Conservation (phyloP, 2,888 invertebrate genomes). For the Apoda limacodes region DNA sequence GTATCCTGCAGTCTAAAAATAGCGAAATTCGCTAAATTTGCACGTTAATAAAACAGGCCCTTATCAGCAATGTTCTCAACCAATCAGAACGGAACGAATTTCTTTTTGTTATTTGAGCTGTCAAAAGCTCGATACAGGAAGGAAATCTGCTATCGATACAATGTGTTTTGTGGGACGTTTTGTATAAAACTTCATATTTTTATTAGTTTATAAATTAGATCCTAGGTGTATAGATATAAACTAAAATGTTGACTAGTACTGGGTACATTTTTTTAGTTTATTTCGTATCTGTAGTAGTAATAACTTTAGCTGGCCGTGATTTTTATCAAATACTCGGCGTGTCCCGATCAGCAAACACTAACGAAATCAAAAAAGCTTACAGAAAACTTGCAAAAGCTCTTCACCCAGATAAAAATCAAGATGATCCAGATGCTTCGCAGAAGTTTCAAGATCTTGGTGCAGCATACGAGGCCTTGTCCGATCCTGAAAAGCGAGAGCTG, state of each 20-base stretch:
- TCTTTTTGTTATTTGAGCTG: conserved; percentile 28
- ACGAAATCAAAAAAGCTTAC: conserved; percentile 98
- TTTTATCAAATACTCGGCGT: conserved; percentile 95
- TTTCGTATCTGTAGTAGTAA: conserved; percentile 42
- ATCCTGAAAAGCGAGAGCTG: conserved; percentile 90
- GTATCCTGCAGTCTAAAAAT: no score
- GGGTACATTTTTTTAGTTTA: conserved; percentile 48
- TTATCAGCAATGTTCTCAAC: conserved; percentile 17
- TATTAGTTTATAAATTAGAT: no score
- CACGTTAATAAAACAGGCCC: no score
- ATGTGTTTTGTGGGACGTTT: no score
- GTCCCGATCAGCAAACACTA: conserved; percentile 84
- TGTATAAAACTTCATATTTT: no score
- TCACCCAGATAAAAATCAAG: conserved; percentile 97
- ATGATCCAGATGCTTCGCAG: conserved; percentile 91
- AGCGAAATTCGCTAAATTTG: no score
- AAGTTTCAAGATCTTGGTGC: conserved; percentile 97
- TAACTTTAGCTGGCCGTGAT: conserved; percentile 80
- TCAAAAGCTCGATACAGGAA: conserved; percentile 42
- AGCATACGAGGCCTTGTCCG: conserved; percentile 95
- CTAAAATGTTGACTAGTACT: conserved; percentile 48
- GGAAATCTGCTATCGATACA: conserved; percentile 21
- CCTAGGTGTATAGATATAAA: conserved; percentile 30
- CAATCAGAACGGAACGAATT: conserved; percentile 56
- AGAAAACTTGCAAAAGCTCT: conserved; percentile 93